These are phyloP conservation scores for Cyphomyrus discorhynchus DNA, from an alignment of 2,113 vertebrate genomes.

Conservation along the genomic window DNA sequence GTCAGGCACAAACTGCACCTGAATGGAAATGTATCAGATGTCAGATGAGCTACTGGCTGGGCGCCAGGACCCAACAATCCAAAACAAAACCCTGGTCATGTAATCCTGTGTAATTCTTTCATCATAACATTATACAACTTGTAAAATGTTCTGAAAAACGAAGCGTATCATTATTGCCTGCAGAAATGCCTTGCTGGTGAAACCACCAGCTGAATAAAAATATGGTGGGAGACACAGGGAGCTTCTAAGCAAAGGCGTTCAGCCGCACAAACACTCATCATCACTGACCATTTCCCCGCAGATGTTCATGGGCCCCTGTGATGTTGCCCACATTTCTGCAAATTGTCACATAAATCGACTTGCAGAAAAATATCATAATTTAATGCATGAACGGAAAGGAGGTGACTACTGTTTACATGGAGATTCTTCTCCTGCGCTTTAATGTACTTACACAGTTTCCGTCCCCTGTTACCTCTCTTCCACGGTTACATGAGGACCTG, in stretches of 20 bases:
- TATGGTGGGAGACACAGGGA: conserved; percentile 44
- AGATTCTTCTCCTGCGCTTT: neutral
- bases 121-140: neutral
- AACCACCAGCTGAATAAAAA: neutral
- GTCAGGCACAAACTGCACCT: conserved; percentile 21
- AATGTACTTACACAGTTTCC: neutral
- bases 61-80: neutral
- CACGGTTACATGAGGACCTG: neutral
- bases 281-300: neutral
- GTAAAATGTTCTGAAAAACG: neutral
- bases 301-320: neutral
- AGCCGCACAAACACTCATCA: neutral
- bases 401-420: neutral
- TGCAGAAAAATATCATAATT: neutral
- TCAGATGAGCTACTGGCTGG: neutral
- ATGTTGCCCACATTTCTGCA: neutral
- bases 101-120: neutral
- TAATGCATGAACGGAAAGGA: neutral
- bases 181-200: neutral
- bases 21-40: conserved; percentile 1
- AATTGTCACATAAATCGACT: neutral
- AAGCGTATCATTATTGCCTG: neutral
- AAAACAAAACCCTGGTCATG: neutral
- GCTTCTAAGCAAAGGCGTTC: neutral
- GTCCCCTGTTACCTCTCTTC: neutral